A percentile compares a stretch with the other conserved stretches of the same genome.
Conservation (phyloP, 2,888 invertebrate species). For the Geotrupes spiniger region DNA sequence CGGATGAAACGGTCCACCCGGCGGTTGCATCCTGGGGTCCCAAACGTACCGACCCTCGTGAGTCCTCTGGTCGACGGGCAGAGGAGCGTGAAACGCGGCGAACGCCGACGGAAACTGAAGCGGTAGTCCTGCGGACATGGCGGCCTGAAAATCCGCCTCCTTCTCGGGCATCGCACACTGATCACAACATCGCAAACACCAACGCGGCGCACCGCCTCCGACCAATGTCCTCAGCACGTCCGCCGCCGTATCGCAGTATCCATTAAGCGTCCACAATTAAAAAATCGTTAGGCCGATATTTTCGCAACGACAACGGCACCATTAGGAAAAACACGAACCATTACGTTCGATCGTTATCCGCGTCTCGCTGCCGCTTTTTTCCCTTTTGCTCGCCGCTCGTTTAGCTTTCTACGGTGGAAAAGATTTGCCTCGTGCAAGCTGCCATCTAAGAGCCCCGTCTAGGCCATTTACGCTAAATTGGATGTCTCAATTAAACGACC, state of each 20-base stretch:
- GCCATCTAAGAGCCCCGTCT: slow-evolving; percentile 10
- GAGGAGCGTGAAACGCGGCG: slow-evolving; percentile 59
- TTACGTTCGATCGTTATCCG: neutral
- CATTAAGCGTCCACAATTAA: too few species aligned
- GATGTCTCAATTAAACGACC: slow-evolving; percentile 30
- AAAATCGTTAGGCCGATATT: too few species aligned
- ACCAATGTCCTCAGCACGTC: too few species aligned
- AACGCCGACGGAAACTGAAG: slow-evolving; percentile 50
- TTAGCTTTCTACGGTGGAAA: slow-evolving; percentile 16
- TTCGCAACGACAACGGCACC: too few species aligned
- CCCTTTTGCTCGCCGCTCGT: too few species aligned
- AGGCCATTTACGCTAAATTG: slow-evolving; percentile 20
- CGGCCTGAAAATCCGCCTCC: slow-evolving; percentile 46
- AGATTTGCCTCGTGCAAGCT: slow-evolving; percentile 13
- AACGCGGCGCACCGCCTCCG: neutral
- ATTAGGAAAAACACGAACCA: slow-evolving; percentile 4
- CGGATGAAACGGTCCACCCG: slow-evolving; percentile 41
- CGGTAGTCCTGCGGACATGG: slow-evolving; percentile 49
- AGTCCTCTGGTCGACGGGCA: slow-evolving; percentile 59
- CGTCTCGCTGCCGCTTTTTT: too few species aligned
- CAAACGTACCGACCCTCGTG: slow-evolving; percentile 49
- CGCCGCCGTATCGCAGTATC: too few species aligned
- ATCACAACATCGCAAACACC: slow-evolving; percentile 17
- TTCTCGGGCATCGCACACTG: slow-evolving; percentile 48
- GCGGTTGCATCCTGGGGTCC: slow-evolving; percentile 49